phyloP scores from a whole-genome alignment of 30 jellyfish, hydroid and myxozoan species.

The Cassiopea andromeda region DNA sequence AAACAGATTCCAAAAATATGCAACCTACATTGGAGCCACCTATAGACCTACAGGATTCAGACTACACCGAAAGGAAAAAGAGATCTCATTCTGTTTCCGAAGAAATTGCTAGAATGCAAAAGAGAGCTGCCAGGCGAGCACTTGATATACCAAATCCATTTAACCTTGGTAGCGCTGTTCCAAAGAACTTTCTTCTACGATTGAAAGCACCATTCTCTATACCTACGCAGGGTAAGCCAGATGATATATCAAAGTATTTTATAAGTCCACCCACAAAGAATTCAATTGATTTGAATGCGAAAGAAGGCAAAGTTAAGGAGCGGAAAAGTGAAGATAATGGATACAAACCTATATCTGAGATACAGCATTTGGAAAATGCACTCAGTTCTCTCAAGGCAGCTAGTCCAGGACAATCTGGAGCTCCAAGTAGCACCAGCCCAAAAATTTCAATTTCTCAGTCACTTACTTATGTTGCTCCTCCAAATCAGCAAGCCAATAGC shows the following conservation, averaged over 20 bases:
- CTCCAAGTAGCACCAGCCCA: conserved; percentile 16
- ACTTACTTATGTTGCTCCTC: conserved; percentile 24
- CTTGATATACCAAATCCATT: conserved; percentile 84
- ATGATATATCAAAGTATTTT: conserved; percentile 40
- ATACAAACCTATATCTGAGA: conserved; percentile 22
- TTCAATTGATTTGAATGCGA: neutral
- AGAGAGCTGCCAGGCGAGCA: conserved; percentile 82
- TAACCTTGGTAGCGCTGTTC: conserved; percentile 69
- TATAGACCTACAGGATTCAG: neutral
- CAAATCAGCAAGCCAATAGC: neutral
- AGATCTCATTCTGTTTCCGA: conserved; percentile 55
- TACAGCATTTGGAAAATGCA: conserved; percentile 27
- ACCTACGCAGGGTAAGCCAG: conserved; percentile 31
- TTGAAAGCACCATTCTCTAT: conserved; percentile 27
- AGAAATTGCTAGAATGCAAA: conserved; percentile 48
- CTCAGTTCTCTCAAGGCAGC: conserved; percentile 42
- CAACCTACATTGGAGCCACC: neutral
- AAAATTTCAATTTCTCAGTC: conserved; percentile 6
- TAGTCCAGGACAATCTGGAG: conserved; percentile 28
- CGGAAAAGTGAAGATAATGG: conserved; percentile 15
- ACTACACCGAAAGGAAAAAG: conserved; percentile 36
- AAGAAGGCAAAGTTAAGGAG: conserved; percentile 7
- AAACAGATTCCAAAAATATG: neutral
- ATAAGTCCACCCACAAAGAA: conserved; percentile 3
- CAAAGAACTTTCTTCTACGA: conserved; percentile 61